phyloP scores from a whole-genome alignment of 2,113 vertebrate species.

The Ranitomeya imitator region DNA sequence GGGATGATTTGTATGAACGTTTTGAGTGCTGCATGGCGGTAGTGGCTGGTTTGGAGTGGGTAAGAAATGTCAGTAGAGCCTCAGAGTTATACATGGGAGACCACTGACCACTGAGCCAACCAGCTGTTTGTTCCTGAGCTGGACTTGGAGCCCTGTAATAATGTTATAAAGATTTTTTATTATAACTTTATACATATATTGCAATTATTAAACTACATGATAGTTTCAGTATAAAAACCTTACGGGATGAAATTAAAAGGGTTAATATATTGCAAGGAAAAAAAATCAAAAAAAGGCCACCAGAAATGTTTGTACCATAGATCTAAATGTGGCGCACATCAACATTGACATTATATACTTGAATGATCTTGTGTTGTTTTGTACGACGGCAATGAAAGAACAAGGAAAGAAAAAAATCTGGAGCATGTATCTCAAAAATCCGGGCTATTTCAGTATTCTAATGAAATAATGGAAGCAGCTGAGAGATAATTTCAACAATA shows the following conservation, averaged over 20 bases:
- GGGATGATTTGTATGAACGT: too few species aligned
- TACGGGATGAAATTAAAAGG: neutral
- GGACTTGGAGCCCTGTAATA: too few species aligned
- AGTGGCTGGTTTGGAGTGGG: too few species aligned
- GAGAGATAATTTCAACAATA: slow-evolving; percentile 70
- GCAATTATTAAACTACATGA: too few species aligned
- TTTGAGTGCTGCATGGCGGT: too few species aligned
- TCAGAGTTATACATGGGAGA: too few species aligned
- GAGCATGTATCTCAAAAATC: slow-evolving; percentile 60
- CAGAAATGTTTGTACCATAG: neutral
- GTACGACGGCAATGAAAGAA: neutral
- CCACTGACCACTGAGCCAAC: too few species aligned
- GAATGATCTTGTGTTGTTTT: slow-evolving; percentile 15
- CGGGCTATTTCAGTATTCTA: slow-evolving; percentile 62
- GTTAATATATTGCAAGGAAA: neutral
- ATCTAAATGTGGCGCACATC: neutral
- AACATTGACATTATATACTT: neutral
- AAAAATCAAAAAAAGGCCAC: neutral
- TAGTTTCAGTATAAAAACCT: too few species aligned
- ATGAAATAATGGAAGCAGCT: slow-evolving; percentile 75
- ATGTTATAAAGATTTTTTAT: too few species aligned
- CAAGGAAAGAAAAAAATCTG: slow-evolving; percentile 57
- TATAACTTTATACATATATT: too few species aligned
- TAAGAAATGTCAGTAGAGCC: too few species aligned
- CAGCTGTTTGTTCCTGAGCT: too few species aligned